Conservation (phyloP, 2,888 invertebrate genomes). For the Drosophila siamana region DNA sequence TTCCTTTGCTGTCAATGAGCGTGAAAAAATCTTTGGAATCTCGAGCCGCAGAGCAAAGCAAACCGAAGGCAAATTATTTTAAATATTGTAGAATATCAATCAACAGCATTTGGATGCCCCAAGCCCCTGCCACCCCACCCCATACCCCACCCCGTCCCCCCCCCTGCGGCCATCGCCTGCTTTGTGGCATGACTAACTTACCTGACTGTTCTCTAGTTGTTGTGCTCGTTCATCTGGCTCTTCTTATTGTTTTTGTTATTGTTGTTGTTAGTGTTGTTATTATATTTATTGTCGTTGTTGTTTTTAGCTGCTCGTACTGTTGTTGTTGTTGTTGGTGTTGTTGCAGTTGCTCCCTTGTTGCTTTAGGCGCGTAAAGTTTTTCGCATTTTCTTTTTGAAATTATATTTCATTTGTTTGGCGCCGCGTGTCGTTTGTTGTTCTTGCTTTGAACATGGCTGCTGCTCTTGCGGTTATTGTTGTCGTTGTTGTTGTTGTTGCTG, state of each 20-base stretch:
- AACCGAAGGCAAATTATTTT: constrained; percentile 43
- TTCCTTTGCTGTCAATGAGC: constrained; percentile 49
- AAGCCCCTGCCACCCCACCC: neutral
- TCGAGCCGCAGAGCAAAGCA: constrained; percentile 20
- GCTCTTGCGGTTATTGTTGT: too few relatives aligned
- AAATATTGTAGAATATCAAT: constrained; percentile 62
- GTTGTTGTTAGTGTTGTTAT: constrained; percentile 24
- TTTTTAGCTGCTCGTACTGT: constrained; percentile 8
- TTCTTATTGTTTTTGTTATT: constrained; percentile 4
- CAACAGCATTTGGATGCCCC: constrained; percentile 41
- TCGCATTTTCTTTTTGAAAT: constrained; percentile 42
- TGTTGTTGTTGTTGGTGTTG: neutral
- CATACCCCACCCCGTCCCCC: neutral
- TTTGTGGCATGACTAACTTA: constrained; percentile 32
- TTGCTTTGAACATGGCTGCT: constrained; percentile 5
- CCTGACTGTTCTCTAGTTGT: constrained; percentile 39
- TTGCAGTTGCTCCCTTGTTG: constrained; percentile 59
- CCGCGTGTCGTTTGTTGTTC: constrained; percentile 41
- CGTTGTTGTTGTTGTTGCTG: constrained; percentile 7
- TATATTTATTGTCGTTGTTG: constrained; percentile 38
- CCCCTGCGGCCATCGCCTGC: neutral
- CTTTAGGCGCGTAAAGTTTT: constrained; percentile 58
- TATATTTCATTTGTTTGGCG: constrained; percentile 50
- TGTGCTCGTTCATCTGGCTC: constrained; percentile 8
- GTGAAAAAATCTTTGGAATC: constrained; percentile 52